Conservation (phyloP, 2,113 vertebrate species). For the Rana temporaria region DNA sequence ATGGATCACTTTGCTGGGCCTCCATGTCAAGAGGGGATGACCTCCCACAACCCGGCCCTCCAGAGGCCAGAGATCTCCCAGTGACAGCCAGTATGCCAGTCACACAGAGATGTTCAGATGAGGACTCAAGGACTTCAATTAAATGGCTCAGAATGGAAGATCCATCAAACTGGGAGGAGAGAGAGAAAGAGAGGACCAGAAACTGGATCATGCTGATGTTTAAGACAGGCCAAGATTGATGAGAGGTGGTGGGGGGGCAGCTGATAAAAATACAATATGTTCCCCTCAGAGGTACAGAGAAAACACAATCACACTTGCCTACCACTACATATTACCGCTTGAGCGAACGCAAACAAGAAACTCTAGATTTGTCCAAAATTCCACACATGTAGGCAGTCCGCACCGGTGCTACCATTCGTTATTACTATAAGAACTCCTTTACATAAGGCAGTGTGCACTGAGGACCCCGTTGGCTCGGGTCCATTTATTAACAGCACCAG, state of each 20-base stretch:
- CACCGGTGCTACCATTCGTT: too few species aligned
- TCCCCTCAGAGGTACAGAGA: slow-evolving; percentile 14
- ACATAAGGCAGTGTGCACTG: too few species aligned
- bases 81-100: slow-evolving; percentile 51
- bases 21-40: slow-evolving; percentile 54
- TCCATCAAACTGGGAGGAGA: slow-evolving; percentile 48
- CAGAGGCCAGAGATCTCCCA: slow-evolving; percentile 47
- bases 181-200: slow-evolving; percentile 3
- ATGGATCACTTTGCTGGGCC: slow-evolving; percentile 49
- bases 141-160: slow-evolving; percentile 44
- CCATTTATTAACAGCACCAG: too few species aligned
- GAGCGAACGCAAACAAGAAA: slow-evolving; percentile 12
- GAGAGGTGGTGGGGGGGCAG: slow-evolving; percentile 42
- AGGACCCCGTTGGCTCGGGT: too few species aligned
- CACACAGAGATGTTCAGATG: slow-evolving; percentile 41
- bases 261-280: slow-evolving; percentile 49
- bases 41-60: slow-evolving; percentile 43
- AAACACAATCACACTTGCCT: slow-evolving; percentile 21
- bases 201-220: slow-evolving; percentile 41
- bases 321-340: background rate
- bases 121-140: slow-evolving; percentile 49
- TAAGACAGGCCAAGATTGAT: slow-evolving; percentile 54
- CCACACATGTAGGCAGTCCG: background rate
- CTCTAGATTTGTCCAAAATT: slow-evolving; percentile 27
- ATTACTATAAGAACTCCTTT: too few species aligned